A percentile compares a stretch with the other conserved stretches of the same genome.
These are phyloP conservation scores for Dipodomys spectabilis DNA, from an alignment of 2,113 vertebrate species.

Conservation along the genomic window DNA sequence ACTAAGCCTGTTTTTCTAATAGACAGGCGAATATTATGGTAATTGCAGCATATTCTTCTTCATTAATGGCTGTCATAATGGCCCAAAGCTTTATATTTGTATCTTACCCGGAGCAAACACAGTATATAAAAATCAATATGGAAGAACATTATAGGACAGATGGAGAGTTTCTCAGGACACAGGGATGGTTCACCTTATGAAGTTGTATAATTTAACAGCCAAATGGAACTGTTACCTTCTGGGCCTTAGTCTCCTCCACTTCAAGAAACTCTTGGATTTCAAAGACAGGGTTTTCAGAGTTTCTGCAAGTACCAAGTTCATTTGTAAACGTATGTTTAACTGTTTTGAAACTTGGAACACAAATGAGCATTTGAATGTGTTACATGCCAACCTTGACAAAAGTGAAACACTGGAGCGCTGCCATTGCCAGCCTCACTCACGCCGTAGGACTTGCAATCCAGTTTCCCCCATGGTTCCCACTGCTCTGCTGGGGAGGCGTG, in stretches of 20 bases:
- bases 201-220: background rate
- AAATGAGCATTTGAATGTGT: background rate
- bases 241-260: background rate
- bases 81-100: background rate
- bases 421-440: background rate
- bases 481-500: fast-evolving
- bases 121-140: background rate
- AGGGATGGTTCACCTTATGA: background rate
- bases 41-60: background rate
- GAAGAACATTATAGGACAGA: fast-evolving
- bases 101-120: background rate
- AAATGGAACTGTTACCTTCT: no score
- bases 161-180: background rate
- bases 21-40: background rate
- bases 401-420: fast-evolving
- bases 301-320: background rate
- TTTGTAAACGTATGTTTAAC: background rate
- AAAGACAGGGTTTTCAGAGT: background rate
- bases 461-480: fast-evolving
- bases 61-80: fast-evolving
- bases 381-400: background rate
- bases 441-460: fast-evolving
- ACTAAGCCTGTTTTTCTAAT: background rate
- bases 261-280: background rate
- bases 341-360: background rate